These are phyloP conservation scores for Poecilia wingei DNA, from an alignment of 2,797 vertebrate species.

Conservation along the genomic window DNA sequence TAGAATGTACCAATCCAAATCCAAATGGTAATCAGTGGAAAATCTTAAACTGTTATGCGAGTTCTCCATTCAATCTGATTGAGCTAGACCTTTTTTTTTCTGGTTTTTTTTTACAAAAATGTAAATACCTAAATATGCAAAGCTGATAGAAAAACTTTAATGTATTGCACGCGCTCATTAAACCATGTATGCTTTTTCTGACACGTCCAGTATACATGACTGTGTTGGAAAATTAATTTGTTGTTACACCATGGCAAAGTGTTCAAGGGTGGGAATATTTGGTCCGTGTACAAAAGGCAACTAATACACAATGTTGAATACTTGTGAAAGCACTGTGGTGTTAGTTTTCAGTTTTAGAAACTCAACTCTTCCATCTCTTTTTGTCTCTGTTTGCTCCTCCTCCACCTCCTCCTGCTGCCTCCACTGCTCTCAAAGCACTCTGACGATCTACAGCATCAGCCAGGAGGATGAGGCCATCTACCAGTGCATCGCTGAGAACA, in stretches of 20 bases:
- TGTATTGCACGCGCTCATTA: neutral
- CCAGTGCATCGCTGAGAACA: constrained; percentile 98
- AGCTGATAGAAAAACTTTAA: neutral
- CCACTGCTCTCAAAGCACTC: constrained; percentile 80
- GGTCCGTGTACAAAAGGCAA: neutral
- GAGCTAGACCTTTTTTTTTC: neutral
- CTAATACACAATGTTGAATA: neutral
- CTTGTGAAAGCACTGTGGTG: neutral
- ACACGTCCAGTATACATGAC: neutral
- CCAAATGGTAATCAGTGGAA: neutral
- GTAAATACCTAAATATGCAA: neutral
- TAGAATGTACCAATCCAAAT: neutral
- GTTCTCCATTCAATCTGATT: neutral
- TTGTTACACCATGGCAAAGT: neutral
- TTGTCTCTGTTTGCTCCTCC: neutral
- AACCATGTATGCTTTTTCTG: neutral
- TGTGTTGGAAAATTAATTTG: neutral
- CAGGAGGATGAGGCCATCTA: constrained; percentile 97
- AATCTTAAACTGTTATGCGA: neutral
- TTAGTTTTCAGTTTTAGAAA: constrained; percentile 10
- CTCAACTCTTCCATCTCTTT: constrained; percentile 1
- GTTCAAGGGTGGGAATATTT: neutral
- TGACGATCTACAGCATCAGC: constrained; percentile 92
- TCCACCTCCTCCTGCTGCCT: neutral
- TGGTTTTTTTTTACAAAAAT: neutral